A percentile compares a stretch with the other conserved stretches of the same genome.
Conservation (phyloP, 2,888 invertebrate genomes). For the Brenthis ino region DNA sequence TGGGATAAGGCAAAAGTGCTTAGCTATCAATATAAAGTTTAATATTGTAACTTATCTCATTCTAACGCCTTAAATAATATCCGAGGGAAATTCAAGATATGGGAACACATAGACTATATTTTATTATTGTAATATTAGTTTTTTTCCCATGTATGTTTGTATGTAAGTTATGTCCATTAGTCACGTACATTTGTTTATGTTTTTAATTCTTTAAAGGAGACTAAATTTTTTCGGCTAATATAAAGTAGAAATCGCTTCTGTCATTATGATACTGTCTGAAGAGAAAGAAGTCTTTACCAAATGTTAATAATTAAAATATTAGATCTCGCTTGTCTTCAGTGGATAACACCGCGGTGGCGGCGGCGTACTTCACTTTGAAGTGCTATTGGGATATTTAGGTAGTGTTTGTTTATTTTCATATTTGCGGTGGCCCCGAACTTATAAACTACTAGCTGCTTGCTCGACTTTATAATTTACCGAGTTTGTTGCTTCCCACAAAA, state of each 20-base stretch:
- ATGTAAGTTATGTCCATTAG: too few species aligned
- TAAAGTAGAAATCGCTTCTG: too few species aligned
- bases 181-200: too few species aligned
- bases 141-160: too few species aligned
- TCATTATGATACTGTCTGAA: too few species aligned
- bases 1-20: constrained; percentile 43
- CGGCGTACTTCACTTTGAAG: constrained; percentile 68
- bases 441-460: constrained; percentile 60
- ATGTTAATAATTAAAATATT: neutral
- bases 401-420: constrained; percentile 77
- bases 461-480: constrained; percentile 53
- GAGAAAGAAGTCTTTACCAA: too few species aligned
- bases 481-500: constrained; percentile 38
- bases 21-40: constrained; percentile 14
- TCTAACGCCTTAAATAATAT: neutral
- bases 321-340: constrained; percentile 6
- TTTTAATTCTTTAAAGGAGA: too few species aligned
- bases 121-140: too few species aligned
- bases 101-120: too few species aligned
- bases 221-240: too few species aligned
- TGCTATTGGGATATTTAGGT: constrained; percentile 74
- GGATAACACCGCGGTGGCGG: constrained; percentile 35
- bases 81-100: too few species aligned
- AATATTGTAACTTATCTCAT: neutral
- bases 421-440: constrained; percentile 69